Conservation (phyloP, 2,797 vertebrate genomes). For the Distichodus sexfasciatus region DNA sequence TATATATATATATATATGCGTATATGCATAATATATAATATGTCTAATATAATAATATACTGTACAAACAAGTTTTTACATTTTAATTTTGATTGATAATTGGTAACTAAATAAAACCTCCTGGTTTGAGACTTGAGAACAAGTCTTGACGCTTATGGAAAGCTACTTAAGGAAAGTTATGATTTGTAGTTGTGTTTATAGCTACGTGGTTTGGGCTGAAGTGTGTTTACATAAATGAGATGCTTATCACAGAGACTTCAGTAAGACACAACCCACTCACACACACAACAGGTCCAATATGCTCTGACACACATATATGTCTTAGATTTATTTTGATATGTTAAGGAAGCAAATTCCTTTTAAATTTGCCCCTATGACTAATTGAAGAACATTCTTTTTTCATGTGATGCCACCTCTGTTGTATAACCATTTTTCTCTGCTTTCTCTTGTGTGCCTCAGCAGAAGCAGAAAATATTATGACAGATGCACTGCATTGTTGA, state of each 20-base stretch:
- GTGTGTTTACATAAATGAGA: conserved; percentile 20
- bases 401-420: not conserved
- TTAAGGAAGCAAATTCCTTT: not conserved
- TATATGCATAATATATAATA: too few relatives aligned
- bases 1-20: too few relatives aligned
- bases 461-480: conserved; percentile 2
- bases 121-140: not conserved
- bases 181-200: conserved; percentile 7
- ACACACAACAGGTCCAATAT: too few relatives aligned
- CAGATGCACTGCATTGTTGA: not conserved
- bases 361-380: not conserved
- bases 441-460: not conserved
- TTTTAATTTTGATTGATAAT: too few relatives aligned
- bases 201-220: not conserved
- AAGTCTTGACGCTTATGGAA: not conserved
- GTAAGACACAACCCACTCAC: too few relatives aligned
- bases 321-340: not conserved
- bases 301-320: not conserved
- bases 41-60: too few relatives aligned
- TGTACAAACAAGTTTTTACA: too few relatives aligned
- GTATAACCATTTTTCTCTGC: not conserved
- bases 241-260: not conserved
- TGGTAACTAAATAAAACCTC: not conserved
- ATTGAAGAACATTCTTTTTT: not conserved
- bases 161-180: too few relatives aligned